Evolutionary conservation across 2,113 vertebrate genomes (phyloP), one percentile per base, ranked within the genome.

Genomic region (Periophthalmodon schlosseri): DNA sequence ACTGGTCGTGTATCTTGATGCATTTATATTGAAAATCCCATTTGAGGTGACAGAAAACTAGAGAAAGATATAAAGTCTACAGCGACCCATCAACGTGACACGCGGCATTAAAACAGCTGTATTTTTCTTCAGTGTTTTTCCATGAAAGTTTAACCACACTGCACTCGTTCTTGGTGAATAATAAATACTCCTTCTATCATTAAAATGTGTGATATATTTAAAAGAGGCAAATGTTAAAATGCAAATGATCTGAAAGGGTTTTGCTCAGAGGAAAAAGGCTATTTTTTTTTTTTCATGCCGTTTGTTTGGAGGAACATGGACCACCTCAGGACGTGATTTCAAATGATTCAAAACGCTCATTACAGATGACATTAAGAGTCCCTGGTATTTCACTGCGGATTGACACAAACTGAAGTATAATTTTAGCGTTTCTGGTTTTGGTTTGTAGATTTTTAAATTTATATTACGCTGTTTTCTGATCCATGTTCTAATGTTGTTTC

Each of bases 61-160:
- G 10, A 28, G 28, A 28, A 28, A 28, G 28, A 28, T 28, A 28
- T 28, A 28, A 28, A 28, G 28, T 28, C 28, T 28, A 68, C 75
- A 74, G 72, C 15, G 3, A 70, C 44, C 20, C 2, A 81, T 61
- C 64, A 63, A 36, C 33, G 36, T 56, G 70, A 80, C 74, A 69
- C 52, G 39, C 67, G 65, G 69, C 18, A 82, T 86, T 79, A 86
- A 69, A 75, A 65, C 34, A 74, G 64, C 70, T 54, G 10, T 13
- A 34, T 70, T 78, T 79, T 73, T 79, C 70, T 76, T 68, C 69
- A 20, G 54, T 80, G 74, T 12, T n/a, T 78, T 76, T 44, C 70
- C n/a, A 78, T 85, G 60, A 88, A 91, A 85, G 39, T 88, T 87
- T 84, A 83, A 86, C 84, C 44, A 21, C 1, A 5, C 34, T 64